phyloP scores from a whole-genome alignment of 2,113 vertebrate genomes.

The Lamprologus callipterus region DNA sequence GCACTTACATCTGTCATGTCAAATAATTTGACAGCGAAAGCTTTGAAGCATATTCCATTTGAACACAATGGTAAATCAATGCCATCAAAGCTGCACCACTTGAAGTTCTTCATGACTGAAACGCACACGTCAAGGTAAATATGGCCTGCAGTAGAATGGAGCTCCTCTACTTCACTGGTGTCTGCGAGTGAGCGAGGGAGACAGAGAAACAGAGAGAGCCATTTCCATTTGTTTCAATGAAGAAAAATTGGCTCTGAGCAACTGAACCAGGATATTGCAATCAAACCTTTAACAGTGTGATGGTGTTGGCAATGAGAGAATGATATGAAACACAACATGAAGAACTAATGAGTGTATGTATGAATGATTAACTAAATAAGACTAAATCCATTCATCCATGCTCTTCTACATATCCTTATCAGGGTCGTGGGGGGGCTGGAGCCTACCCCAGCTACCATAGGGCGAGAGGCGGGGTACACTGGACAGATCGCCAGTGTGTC shows the following conservation, averaged over 20 bases:
- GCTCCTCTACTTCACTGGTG: not conserved
- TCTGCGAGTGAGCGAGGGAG: not conserved
- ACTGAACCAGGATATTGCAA: not conserved
- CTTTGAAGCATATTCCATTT: constrained; percentile 27
- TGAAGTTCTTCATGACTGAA: not conserved
- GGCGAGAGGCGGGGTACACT: not conserved
- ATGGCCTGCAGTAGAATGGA: not conserved
- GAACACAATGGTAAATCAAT: constrained; percentile 40
- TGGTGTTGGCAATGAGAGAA: not conserved
- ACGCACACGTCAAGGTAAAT: not conserved
- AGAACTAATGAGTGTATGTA: not conserved
- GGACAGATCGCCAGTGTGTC: not conserved
- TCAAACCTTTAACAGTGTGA: not conserved
- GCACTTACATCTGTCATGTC: constrained; percentile 33
- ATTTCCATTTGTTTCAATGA: not conserved
- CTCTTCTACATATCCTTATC: not conserved
- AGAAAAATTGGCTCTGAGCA: not conserved
- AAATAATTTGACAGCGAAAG: constrained; percentile 26
- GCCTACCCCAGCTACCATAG: not conserved
- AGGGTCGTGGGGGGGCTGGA: not conserved
- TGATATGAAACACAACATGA: not conserved
- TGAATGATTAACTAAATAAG: not conserved
- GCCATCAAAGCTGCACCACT: constrained; percentile 19
- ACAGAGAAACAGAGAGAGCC: not conserved
- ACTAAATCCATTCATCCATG: not conserved